Base-by-base conservation (phyloP, 2,113 vertebrate species). In the Protobothrops flavoviridis region DNA sequence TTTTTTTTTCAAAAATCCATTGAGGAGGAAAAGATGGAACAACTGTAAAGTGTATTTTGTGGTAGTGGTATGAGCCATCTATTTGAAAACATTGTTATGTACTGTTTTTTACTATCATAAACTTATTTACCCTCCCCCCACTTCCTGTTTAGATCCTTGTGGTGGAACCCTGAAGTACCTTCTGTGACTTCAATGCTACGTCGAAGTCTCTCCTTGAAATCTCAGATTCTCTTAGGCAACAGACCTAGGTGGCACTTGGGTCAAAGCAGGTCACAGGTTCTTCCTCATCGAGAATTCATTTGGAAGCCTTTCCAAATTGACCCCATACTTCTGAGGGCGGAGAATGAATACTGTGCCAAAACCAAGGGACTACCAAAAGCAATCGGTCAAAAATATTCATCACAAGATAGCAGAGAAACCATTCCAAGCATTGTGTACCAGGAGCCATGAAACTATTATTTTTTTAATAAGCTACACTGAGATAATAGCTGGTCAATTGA, bases 261-360 rank as follows among this genome's bases (percentile, higher is more conserved):
- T 29, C 93, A 64, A 64, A 94, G 93, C 61, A 89, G 57, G 11
- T 94, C 91, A 64, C 93, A 94, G 21, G 64, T 94, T 53, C 69
- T 92, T 94, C 48, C 93, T 29, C 17, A 39, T 1, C 23, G 26
- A 87, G 87, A 86, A 86, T 93, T 89, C 24, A 94, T 55, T 24
- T 94, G 93, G 91, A 94, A 74, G 45, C 91, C 88, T 17, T 56
- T 92, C 24, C 81, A 92, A n/a, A 55, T 92, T 92, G 87, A 94
- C 56, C 55, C 24, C 26, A 57, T 90, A 48, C 17, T 53, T 85
- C 20, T 33, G 17, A n/a, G 53, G 26, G 6, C 56, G 33, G 87
- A 86, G n/a, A 92, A 50, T 26, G 88, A 90, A 64, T 74, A 11
- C 43, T 50, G 5, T 64, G 24, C 24, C 69, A 43, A 52, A 64